phyloP scores from a whole-genome alignment of 2,797 vertebrate species.

The Sebastes hubbsi region DNA sequence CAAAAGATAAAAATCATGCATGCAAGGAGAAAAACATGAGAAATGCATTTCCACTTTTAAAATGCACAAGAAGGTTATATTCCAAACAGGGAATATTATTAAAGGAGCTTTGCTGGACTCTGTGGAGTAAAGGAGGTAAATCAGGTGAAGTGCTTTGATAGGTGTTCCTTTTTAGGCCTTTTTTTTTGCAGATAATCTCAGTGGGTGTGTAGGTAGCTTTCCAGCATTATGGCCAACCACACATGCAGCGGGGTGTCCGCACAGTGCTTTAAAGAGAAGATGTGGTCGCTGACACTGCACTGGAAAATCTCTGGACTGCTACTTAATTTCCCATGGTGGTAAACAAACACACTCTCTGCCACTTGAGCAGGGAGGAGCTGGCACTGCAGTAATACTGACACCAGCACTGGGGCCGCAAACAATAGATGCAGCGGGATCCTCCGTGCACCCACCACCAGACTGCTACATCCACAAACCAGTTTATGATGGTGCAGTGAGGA shows the following conservation, averaged over 20 bases:
- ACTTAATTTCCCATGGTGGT: conserved; percentile 78
- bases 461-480: conserved; percentile 18
- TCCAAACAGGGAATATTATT: background rate
- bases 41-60: background rate
- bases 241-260: conserved; percentile 21
- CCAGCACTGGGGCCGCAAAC: conserved; percentile 35
- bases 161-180: background rate
- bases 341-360: conserved; percentile 66
- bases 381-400: conserved; percentile 61
- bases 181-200: conserved; percentile 16
- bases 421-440: conserved; percentile 38
- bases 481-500: conserved; percentile 7
- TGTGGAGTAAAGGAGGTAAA: background rate
- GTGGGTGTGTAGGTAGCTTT: conserved; percentile 22
- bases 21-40: background rate
- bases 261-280: conserved; percentile 28
- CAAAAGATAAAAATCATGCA: background rate
- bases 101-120: background rate
- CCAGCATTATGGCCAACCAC: conserved; percentile 30
- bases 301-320: conserved; percentile 60
- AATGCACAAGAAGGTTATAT: too few relatives aligned
- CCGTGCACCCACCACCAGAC: background rate
- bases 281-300: conserved; percentile 67
- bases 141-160: conserved; percentile 2
- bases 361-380: conserved; percentile 58